Evolutionary conservation across 2,888 invertebrate genomes (phyloP), one percentile per base, ranked within the genome.

Genomic region (Choreutis nemorana): DNA sequence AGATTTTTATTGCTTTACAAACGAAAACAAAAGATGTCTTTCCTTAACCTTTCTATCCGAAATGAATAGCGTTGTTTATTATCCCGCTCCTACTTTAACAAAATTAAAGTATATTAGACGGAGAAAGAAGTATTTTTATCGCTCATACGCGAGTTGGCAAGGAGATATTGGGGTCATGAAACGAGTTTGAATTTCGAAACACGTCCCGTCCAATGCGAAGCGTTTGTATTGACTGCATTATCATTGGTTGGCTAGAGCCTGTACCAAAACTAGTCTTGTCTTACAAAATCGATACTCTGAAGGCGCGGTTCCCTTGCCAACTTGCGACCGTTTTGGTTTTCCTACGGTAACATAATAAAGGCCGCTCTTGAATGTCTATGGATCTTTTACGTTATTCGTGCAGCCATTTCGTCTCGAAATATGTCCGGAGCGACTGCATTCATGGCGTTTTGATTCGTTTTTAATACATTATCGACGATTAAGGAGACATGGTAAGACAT

Each of bases 171-270:
- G 67, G 77, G 75, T 77, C 75, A 77, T 62, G 58, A 71, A 71
- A 71, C 73, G 70, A 65, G 71, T 73, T 75, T 75, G 66, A 75
- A 75, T 73, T 73, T 72, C 68, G 71, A 75, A 72, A 68, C 64
- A 60, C 62, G 65, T 65, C 49, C 58, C 56, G 53, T 67, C 77
- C 77, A 77, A 77, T 77, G 57, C 70, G 59, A 56, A 52, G 64
- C 65, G 59, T 54, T 57, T 56, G 55, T 55, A 51, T 49, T 50
- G 55, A 55, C 48, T 50, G 49, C 44, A 46, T 47, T 60, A 52
- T 60, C 56, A 77, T 77, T 77, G 77, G 77, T 59, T 66, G 50
- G 48, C 41, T 42, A 30, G 30, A 30, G 49, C 52, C 49, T 37
- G 55, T 73, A 77, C 77, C 55, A 65, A 34, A 47, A 39, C 45